Conservation (phyloP, 2,113 vertebrate genomes). For the Enhydra lutris region DNA sequence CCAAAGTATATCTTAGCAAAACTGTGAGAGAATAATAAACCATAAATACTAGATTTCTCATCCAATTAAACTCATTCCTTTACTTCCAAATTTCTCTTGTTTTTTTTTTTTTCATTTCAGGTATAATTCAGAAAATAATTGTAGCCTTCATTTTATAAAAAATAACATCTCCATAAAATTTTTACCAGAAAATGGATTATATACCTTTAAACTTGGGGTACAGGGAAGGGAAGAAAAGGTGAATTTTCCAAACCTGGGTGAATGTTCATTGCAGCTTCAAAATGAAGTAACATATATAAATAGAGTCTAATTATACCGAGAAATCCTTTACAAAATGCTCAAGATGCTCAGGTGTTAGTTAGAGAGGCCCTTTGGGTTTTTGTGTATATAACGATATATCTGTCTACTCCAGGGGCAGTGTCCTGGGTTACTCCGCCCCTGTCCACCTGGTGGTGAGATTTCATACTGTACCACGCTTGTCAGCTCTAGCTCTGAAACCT, state of each 20-base stretch:
- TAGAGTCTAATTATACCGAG: not conserved
- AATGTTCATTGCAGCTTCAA: conserved; percentile 5
- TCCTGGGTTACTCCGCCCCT: not conserved
- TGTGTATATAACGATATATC: not conserved
- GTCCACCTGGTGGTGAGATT: not conserved
- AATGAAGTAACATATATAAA: conserved; percentile 21
- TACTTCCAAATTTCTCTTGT: not conserved
- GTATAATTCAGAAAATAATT: not conserved
- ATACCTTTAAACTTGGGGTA: not conserved
- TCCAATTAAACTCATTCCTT: conserved; percentile 25
- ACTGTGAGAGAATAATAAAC: not conserved
- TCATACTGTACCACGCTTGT: not conserved
- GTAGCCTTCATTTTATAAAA: not conserved
- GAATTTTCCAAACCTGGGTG: not conserved
- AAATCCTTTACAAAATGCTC: not conserved
- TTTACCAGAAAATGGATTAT: not conserved
- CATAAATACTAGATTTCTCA: conserved; percentile 8
- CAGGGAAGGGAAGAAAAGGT: not conserved
- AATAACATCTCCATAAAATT: not conserved
- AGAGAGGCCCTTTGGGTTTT: not conserved
- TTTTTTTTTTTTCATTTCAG: not conserved
- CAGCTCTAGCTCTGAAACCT: not conserved
- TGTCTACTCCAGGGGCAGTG: not conserved
- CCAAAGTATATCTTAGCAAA: conserved; percentile 30
- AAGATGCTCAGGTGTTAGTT: not conserved